Conservation (phyloP, 2,888 invertebrate species). For the Nomada goodeniana region DNA sequence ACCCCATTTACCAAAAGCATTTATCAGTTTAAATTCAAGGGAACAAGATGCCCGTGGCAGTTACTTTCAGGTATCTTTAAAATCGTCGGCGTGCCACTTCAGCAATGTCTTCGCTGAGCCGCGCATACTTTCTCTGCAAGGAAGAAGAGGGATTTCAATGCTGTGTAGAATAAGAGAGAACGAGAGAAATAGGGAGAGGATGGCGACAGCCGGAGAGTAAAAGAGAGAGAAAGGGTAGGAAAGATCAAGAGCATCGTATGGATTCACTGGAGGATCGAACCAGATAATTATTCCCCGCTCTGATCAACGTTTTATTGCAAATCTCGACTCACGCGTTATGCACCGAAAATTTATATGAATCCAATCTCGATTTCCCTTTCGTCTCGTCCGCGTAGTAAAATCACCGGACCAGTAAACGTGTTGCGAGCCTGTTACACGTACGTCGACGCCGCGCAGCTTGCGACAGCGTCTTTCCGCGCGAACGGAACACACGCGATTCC, state of each 20-base stretch:
- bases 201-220: conserved; percentile 35
- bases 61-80: conserved; percentile 39
- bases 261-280: conserved; percentile 28
- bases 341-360: conserved; percentile 1
- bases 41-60: not conserved
- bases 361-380: conserved; percentile 12
- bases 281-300: conserved; percentile 36
- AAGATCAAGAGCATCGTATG: conserved; percentile 63
- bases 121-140: conserved; percentile 73
- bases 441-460: not conserved
- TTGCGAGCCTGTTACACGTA: conserved; percentile 10
- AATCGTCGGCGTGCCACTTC: conserved; percentile 65
- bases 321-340: conserved; percentile 27
- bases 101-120: conserved; percentile 60
- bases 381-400: conserved; percentile 2
- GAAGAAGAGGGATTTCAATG: conserved; percentile 45
- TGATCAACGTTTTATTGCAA: conserved; percentile 6
- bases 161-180: not conserved
- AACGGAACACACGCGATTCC: not conserved
- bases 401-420: not conserved
- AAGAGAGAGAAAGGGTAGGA: conserved; percentile 40
- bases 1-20: too few relatives aligned
- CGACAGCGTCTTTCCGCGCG: conserved; percentile 6
- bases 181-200: conserved; percentile 24
- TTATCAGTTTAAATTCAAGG: not conserved